A percentile compares a stretch with the other conserved stretches of the same genome.
Conservation (phyloP, 2,888 invertebrate genomes). For the Lamproptera curius region DNA sequence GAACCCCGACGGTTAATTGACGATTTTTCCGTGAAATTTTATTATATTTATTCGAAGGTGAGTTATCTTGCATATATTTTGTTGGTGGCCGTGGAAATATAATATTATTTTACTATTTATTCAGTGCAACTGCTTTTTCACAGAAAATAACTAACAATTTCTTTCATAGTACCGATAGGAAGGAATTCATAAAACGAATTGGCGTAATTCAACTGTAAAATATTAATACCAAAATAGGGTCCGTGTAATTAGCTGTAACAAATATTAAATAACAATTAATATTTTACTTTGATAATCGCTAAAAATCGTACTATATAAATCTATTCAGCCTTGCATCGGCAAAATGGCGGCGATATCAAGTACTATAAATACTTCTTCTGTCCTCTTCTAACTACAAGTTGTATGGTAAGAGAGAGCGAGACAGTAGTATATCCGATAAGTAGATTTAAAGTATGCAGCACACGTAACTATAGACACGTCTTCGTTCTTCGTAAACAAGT, state of each 20-base stretch:
- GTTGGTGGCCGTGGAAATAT: constrained; percentile 20
- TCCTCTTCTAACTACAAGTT: constrained; percentile 41
- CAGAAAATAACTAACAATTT: constrained; percentile 40
- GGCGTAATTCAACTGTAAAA: constrained; percentile 27
- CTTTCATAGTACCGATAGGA: constrained; percentile 30
- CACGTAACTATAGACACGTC: constrained; percentile 77
- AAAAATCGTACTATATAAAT: constrained; percentile 49
- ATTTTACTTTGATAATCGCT: constrained; percentile 28
- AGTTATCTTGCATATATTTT: constrained; percentile 38
- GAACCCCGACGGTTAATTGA: constrained; percentile 73
- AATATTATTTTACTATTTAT: constrained; percentile 28
- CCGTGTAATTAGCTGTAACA: constrained; percentile 1
- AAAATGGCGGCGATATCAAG: constrained; percentile 71
- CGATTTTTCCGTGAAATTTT: constrained; percentile 64
- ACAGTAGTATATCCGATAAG: constrained; percentile 53
- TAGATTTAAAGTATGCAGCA: constrained; percentile 57
- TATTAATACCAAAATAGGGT: not conserved
- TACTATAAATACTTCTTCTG: constrained; percentile 63
- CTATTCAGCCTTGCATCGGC: constrained; percentile 61
- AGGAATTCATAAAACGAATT: constrained; percentile 4
- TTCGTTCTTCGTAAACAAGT: constrained; percentile 72
- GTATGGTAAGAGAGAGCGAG: constrained; percentile 41
- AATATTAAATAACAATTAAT: not conserved
- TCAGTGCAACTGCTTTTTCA: constrained; percentile 22
- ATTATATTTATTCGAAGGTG: constrained; percentile 54